Evolutionary conservation across 2,888 invertebrate species (phyloP).

Genomic region (Mesochorus sp.): DNA sequence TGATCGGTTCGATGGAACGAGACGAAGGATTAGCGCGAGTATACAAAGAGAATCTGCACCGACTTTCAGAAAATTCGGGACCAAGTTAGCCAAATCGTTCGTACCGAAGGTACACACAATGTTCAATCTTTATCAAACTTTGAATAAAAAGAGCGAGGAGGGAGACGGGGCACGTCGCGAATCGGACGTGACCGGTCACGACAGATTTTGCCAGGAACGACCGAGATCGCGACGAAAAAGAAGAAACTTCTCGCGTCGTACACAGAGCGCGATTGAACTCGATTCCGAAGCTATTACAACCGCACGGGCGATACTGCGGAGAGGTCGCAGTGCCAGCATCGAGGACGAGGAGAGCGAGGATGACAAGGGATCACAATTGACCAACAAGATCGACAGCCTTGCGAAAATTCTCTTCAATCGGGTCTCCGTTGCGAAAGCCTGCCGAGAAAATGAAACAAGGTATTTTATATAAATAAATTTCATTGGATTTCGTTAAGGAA

Average conservation of each 20-base stretch:
- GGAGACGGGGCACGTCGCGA: slow-evolving; percentile 78
- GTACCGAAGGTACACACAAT: slow-evolving; percentile 80
- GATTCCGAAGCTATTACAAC: slow-evolving; percentile 77
- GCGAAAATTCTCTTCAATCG: slow-evolving; percentile 88
- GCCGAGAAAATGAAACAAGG: slow-evolving; percentile 72
- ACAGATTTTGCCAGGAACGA: slow-evolving; percentile 89
- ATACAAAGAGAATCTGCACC: slow-evolving; percentile 56
- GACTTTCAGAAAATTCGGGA: slow-evolving; percentile 62
- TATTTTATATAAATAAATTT: slow-evolving; percentile 30
- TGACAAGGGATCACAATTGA: slow-evolving; percentile 85
- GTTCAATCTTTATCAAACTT: slow-evolving; percentile 90
- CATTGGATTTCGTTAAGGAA: background rate
- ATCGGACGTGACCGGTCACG: slow-evolving; percentile 90
- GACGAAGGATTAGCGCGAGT: slow-evolving; percentile 52
- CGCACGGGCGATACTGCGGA: slow-evolving; percentile 75
- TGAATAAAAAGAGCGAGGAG: slow-evolving; percentile 85
- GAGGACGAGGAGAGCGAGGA: slow-evolving; percentile 85
- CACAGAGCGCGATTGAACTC: slow-evolving; percentile 80
- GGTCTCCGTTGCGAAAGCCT: slow-evolving; percentile 78
- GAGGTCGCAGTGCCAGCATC: slow-evolving; percentile 86
- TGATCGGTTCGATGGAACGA: slow-evolving; percentile 51
- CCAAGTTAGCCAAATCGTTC: slow-evolving; percentile 58
- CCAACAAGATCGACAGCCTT: slow-evolving; percentile 89
- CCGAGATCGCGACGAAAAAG: slow-evolving; percentile 80
- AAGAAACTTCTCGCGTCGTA: slow-evolving; percentile 76